Conservation (phyloP, 2,113 vertebrate genomes). For the Coptodon rendalli region DNA sequence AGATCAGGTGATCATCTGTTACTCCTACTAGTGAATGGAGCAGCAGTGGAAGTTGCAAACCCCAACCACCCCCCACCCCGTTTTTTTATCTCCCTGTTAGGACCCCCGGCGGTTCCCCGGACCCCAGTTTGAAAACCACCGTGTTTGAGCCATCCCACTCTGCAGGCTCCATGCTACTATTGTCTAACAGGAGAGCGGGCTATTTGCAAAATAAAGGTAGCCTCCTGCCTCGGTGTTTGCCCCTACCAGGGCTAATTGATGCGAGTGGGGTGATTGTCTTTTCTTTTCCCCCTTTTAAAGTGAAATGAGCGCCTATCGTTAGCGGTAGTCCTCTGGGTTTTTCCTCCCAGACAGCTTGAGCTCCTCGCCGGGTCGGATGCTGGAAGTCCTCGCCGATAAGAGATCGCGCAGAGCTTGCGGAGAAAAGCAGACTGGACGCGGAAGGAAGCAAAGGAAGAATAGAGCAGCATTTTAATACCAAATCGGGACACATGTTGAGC, state of each 20-base stretch:
- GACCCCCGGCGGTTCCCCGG: slow-evolving; percentile 27
- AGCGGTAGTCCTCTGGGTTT: background rate
- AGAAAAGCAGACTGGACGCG: slow-evolving; percentile 16
- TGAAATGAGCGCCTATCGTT: background rate
- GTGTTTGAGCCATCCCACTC: slow-evolving; percentile 43
- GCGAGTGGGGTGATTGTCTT: background rate
- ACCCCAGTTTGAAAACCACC: slow-evolving; percentile 38
- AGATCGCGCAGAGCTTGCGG: slow-evolving; percentile 4
- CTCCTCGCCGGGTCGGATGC: slow-evolving; percentile 42
- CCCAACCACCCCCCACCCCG: background rate
- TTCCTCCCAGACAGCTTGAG: background rate
- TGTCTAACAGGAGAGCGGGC: slow-evolving; percentile 49
- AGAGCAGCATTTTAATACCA: slow-evolving; percentile 53
- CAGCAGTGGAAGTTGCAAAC: background rate
- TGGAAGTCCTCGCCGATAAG: slow-evolving; percentile 20
- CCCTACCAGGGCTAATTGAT: background rate
- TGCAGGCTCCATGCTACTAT: slow-evolving; percentile 48
- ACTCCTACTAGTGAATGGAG: background rate
- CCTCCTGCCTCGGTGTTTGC: background rate
- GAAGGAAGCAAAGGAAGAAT: slow-evolving; percentile 9
- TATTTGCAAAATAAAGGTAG: slow-evolving; percentile 56
- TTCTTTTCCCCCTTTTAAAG: background rate
- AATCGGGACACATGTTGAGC: slow-evolving; percentile 76
- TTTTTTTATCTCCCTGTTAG: background rate
- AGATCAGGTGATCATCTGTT: background rate